Evolutionary conservation across 2,113 vertebrate species (phyloP), one percentile per base, ranked within the genome.

Genomic region (Narcine bancroftii): DNA sequence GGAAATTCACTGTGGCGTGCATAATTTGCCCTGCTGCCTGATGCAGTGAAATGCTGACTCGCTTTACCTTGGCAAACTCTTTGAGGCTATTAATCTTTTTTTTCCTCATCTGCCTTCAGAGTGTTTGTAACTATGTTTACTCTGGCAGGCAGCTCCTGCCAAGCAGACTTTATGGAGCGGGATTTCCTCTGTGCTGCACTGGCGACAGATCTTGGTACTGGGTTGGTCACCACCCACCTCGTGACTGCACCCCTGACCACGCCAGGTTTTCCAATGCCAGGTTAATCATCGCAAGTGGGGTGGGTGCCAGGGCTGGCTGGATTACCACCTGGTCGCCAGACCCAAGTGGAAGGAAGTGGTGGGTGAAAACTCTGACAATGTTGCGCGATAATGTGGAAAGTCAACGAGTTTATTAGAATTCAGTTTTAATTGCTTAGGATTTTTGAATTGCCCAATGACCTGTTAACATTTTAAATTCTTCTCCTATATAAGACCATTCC

Each of bases 41-140:
- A 56, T 87, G 53, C 81, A 60, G 81, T 87, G 53, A 87, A 60
- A 87, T n/a, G 56, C 53, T 87, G 56, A 60, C 81, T 60, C 5
- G 81, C 33, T 87, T 87, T 87, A 87, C 33, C 81, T 87, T 87
- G 81, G 81, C 81, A 87, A n/a, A 2, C 81, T 85, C 33, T 85
- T 85, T 85, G 53, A 85, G 47, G 53, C 81, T 60, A 85, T 85
- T 85, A 87, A 87, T 87, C 81, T 87, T 60, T 63, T n/a, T 60
- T 87, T 72, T 36, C 50, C 81, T 60, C 81, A 60, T 85, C 53
- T 85, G 81, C 81, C 81, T 60, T 56, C 81, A 87, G 81, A 60
- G 81, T 87, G 81, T 87, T 87, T 87, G 81, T 87, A 87, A 87
- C 81, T 87, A 63, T 87, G n/a, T 87, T 87, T 63, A 87, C 81